Base-by-base conservation (phyloP, 2,888 invertebrate species). In the Punctoribates punctum region DNA sequence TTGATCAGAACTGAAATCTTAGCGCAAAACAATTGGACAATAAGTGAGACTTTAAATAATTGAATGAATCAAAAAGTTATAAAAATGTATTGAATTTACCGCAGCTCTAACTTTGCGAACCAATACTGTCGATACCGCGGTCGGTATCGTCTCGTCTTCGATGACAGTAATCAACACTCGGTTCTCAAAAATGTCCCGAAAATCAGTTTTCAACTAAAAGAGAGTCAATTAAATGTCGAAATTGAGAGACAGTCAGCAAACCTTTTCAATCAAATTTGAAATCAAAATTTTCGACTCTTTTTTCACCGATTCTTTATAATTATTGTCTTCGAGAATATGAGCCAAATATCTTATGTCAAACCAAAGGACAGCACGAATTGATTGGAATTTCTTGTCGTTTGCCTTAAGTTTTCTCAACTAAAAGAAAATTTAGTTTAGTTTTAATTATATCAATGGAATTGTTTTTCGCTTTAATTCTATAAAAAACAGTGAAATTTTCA, bases 81-180 rank as follows among this genome's bases (percentile, higher is more conserved):
- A n/a, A n/a, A n/a, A n/a, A n/a, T n/a, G n/a, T n/a, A n/a, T n/a
- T n/a, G n/a, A 34, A 34, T 8, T 34, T 34, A 48, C 46, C 13
- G 4, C 46, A 20, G 4, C 46, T 6, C 78, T 34, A 11, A 72
- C 76, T 48, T 60, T 73, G 17, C 75, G 77, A 0, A 77, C 77
- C 42, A 75, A 70, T n/a, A 77, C 65, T 9, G 77, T 34, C 20
- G 78, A 74, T 74, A 75, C 73, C 11, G 11, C 11, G 5, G 5
- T 5, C 46, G 38, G 75, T 5, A 34, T 34, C 4, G 8, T n/a
- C 15, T 75, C 75, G 48, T 72, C 75, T 60, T 78, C 78, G 29
- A 79, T 78, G 15, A 77, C 77, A 67, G 78, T 48, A 29, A 79
- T 57, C 23, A 79, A 75, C 27, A 79, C 78, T 75, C 77, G 74